Evolutionary conservation across 2,113 vertebrate genomes (phyloP).

Genomic region (Burhinus oedicnemus): DNA sequence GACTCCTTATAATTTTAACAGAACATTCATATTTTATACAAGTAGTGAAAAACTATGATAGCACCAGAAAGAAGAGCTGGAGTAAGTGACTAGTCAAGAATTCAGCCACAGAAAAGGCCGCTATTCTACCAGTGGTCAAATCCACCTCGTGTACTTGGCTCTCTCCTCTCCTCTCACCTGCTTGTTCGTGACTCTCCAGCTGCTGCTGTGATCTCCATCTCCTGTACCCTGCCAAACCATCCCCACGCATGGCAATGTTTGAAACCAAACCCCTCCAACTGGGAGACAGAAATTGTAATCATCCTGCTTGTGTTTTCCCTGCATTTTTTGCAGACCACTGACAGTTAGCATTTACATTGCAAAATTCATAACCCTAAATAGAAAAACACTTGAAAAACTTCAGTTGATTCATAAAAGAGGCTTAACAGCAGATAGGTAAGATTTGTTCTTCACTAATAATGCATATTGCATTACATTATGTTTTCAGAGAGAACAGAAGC

Average conservation of each 20-base stretch:
- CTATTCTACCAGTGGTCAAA: background rate
- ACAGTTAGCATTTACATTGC: background rate
- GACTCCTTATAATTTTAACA: background rate
- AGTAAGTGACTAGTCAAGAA: background rate
- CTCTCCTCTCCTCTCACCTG: background rate
- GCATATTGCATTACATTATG: background rate
- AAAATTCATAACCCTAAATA: background rate
- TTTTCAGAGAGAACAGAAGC: background rate
- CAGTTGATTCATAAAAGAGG: background rate
- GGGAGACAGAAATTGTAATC: background rate
- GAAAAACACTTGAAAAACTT: background rate
- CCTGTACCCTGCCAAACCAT: background rate
- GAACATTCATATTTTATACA: background rate
- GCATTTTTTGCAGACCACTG: background rate
- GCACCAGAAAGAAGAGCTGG: background rate
- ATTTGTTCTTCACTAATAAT: background rate
- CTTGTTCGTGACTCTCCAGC: background rate
- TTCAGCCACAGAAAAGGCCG: background rate
- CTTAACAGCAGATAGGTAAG: background rate
- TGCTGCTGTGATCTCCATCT: background rate
- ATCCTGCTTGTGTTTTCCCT: background rate
- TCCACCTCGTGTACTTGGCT: background rate
- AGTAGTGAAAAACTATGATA: background rate
- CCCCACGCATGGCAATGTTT: fast-evolving
- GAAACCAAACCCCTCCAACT: background rate